Evolutionary conservation across 2,797 vertebrate species (phyloP).

Genomic region (Natrix natrix): DNA sequence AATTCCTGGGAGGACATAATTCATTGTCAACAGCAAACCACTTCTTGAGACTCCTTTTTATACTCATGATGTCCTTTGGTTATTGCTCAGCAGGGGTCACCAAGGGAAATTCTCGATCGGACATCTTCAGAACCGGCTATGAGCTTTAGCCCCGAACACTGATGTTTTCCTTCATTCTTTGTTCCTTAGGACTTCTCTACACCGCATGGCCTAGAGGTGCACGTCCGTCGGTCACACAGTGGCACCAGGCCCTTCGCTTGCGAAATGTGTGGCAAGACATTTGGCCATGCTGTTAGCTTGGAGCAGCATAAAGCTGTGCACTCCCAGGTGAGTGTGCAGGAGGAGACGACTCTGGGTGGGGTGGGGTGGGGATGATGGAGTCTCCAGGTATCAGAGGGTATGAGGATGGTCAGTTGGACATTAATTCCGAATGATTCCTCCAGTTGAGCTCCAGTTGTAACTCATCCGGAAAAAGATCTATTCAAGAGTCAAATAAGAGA

Average conservation of each 20-base stretch:
- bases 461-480: neutral
- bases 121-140: neutral
- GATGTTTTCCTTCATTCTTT: neutral
- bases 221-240: slow-evolving; percentile 95
- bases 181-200: slow-evolving; percentile 91
- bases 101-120: neutral
- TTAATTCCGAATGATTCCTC: neutral
- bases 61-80: neutral
- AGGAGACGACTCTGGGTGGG: fast-evolving
- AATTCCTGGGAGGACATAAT: neutral
- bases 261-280: slow-evolving; percentile 96
- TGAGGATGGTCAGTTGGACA: neutral
- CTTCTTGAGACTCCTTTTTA: neutral
- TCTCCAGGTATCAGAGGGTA: neutral
- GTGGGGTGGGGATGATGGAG: neutral
- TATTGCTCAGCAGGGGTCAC: neutral
- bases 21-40: neutral
- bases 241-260: slow-evolving; percentile 95
- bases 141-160: no score
- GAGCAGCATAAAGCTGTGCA: slow-evolving; percentile 98
- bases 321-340: slow-evolving; percentile 82
- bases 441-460: no score
- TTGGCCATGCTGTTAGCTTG: slow-evolving; percentile 95
- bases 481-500: neutral
- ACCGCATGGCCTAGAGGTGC: slow-evolving; percentile 94